Evolutionary conservation across 2,888 invertebrate genomes (phyloP).

Genomic region (Erynnis tages): DNA sequence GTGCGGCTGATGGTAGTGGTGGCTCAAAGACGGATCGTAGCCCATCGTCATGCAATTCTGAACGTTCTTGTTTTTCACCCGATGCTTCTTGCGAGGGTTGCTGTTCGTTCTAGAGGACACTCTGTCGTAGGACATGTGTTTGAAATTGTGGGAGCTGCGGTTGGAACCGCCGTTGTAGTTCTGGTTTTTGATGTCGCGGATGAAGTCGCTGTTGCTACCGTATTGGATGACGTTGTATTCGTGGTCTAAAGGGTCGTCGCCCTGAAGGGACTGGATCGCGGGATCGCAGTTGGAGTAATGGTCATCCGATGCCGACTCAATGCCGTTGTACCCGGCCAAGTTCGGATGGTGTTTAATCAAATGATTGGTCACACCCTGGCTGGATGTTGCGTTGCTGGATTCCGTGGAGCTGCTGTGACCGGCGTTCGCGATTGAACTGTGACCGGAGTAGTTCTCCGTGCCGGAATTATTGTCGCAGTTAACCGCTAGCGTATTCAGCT

Average conservation of each 20-base stretch:
- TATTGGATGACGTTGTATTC: slow-evolving; percentile 80
- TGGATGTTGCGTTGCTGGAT: slow-evolving; percentile 76
- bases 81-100: slow-evolving; percentile 75
- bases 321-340: slow-evolving; percentile 69
- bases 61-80: slow-evolving; percentile 74
- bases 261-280: slow-evolving; percentile 73
- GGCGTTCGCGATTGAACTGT: slow-evolving; percentile 80
- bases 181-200: slow-evolving; percentile 77
- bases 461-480: slow-evolving; percentile 83
- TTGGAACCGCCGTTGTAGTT: slow-evolving; percentile 78
- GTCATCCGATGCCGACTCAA: slow-evolving; percentile 75
- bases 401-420: slow-evolving; percentile 79
- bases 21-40: slow-evolving; percentile 76
- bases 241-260: slow-evolving; percentile 74
- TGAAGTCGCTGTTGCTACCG: slow-evolving; percentile 74
- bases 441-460: slow-evolving; percentile 83
- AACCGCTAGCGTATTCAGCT: slow-evolving; percentile 78
- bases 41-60: slow-evolving; percentile 83
- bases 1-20: slow-evolving; percentile 79
- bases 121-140: slow-evolving; percentile 77
- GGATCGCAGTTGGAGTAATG: slow-evolving; percentile 79
- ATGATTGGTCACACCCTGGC: slow-evolving; percentile 76
- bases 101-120: slow-evolving; percentile 77
- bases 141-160: slow-evolving; percentile 76
- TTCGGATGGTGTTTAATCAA: slow-evolving; percentile 76